These are phyloP conservation scores for Orientallactaga sibirica DNA, from an alignment of 2,797 vertebrate genomes.

Conservation along the genomic window DNA sequence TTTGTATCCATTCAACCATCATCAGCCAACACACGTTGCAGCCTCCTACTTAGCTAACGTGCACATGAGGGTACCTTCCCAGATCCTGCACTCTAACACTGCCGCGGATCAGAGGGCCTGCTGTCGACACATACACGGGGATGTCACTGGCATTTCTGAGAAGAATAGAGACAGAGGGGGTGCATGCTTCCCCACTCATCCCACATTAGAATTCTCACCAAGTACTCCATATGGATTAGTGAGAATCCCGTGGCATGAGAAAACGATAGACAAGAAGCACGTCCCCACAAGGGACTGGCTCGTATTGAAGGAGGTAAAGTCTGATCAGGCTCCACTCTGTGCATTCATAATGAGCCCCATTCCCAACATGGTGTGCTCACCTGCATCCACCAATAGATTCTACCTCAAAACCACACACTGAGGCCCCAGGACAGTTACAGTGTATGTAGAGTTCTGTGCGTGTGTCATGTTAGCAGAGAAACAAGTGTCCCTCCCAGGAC, in stretches of 20 bases:
- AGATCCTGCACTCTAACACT: not conserved
- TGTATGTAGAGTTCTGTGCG: too few species aligned
- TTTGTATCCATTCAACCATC: too few species aligned
- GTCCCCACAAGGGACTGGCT: not conserved
- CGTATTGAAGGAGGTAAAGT: not conserved
- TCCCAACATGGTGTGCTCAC: not conserved
- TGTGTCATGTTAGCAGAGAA: not conserved
- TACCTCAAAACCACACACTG: not conserved
- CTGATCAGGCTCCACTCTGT: not conserved
- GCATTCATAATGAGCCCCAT: not conserved
- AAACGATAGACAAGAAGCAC: not conserved
- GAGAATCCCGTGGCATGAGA: not conserved
- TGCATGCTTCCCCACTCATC: not conserved
- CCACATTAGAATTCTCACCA: not conserved
- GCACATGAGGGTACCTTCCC: not conserved
- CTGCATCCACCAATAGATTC: not conserved
- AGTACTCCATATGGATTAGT: not conserved
- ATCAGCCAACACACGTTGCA: not conserved
- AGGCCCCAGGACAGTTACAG: fast-evolving
- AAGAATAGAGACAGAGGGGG: not conserved
- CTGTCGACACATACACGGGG: fast-evolving
- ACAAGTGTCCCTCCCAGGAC: not conserved
- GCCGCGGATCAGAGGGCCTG: not conserved
- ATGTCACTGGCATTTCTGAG: not conserved
- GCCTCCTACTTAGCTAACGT: not conserved